phyloP scores from a whole-genome alignment of 2,797 vertebrate species.

The Falco columbarius region DNA sequence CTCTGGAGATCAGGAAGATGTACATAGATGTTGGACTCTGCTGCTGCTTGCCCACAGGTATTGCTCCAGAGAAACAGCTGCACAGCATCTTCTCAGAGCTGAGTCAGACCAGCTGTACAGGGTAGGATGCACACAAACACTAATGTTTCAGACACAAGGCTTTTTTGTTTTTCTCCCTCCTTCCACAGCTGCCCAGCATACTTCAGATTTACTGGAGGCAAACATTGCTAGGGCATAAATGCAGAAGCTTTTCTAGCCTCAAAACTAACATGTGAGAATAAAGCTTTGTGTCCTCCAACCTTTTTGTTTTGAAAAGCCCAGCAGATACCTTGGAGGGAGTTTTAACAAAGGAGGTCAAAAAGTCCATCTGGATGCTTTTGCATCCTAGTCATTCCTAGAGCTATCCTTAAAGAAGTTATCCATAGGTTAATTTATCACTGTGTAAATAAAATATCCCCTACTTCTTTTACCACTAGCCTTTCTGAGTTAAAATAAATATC shows the following conservation, averaged over 20 bases:
- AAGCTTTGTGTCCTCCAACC: conserved; percentile 62
- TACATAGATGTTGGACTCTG: conserved; percentile 28
- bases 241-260: conserved; percentile 56
- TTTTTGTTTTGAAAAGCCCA: conserved; percentile 47
- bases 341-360: conserved; percentile 62
- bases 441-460: conserved; percentile 32
- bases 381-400: conserved; percentile 21
- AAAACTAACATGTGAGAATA: conserved; percentile 54
- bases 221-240: conserved; percentile 7
- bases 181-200: conserved; percentile 63
- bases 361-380: conserved; percentile 51
- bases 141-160: conserved; percentile 60
- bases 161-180: conserved; percentile 39
- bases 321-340: conserved; percentile 6
- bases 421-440: conserved; percentile 39
- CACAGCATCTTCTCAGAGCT: conserved; percentile 65
- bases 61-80: conserved; percentile 78
- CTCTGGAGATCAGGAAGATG: conserved; percentile 60
- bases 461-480: conserved; percentile 13
- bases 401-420: conserved; percentile 33
- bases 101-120: conserved; percentile 75
- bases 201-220: conserved; percentile 54
- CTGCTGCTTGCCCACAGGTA: conserved; percentile 68
- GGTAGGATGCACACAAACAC: conserved; percentile 59
- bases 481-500: conserved; percentile 10